Percentiles rank a stretch among this genome's conserved stretches.
These are phyloP conservation scores for Petrocephalus zakoni DNA, from an alignment of 2,113 vertebrate genomes.

Conservation along the genomic window DNA sequence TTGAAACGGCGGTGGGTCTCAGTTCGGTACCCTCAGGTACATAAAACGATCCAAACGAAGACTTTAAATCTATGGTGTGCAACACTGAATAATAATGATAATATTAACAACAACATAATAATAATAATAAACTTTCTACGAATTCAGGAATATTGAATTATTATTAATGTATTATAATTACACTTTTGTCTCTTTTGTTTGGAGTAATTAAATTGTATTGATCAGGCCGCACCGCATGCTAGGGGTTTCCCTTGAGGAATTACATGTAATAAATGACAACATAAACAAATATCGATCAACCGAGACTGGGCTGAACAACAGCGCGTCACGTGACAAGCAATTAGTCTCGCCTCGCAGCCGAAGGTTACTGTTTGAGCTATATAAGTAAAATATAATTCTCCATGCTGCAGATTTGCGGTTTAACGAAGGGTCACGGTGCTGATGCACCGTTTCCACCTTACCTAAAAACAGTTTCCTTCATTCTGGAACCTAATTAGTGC, in stretches of 20 bases:
- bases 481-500: not conserved
- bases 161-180: not conserved
- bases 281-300: constrained; percentile 46
- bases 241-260: constrained; percentile 5
- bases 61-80: not conserved
- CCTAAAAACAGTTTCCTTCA: not conserved
- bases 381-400: not conserved
- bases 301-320: constrained; percentile 25
- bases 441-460: not conserved
- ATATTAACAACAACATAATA: not conserved
- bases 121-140: no score
- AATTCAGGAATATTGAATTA: not conserved
- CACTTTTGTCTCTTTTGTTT: constrained; percentile 38
- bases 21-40: not conserved
- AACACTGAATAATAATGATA: not conserved
- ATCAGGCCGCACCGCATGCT: constrained; percentile 36
- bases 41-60: not conserved
- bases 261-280: constrained; percentile 46
- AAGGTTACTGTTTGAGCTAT: constrained; percentile 33
- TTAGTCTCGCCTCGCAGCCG: constrained; percentile 17
- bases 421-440: not conserved
- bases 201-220: constrained; percentile 55
- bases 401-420: not conserved
- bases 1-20: not conserved
- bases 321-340: constrained; percentile 29